Evolutionary conservation across 2,113 vertebrate genomes (phyloP), one percentile per base, ranked within the genome.

Genomic region (Myiopsitta monachus): DNA sequence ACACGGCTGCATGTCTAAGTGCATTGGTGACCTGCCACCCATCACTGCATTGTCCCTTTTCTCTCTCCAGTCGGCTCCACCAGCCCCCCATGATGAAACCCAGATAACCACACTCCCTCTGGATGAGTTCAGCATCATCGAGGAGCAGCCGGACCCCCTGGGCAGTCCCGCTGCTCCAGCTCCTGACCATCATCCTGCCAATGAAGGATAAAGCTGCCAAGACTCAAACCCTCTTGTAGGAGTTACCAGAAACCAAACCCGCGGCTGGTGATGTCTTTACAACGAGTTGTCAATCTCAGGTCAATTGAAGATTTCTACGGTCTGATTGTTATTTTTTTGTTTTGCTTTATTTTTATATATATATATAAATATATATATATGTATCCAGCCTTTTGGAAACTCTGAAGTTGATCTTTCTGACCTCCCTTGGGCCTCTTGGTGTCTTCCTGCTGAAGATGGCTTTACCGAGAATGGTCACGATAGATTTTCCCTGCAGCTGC

Each of bases 281-380:
- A 83, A 68, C 90, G 97, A 97, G 96, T 98, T 96, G 92, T 98
- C 97, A 92, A 98, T 98, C 99, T 99, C 99, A 99, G 99, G 99
- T 99, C 98, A 97, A 98, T 98, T 96, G 98, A 97, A 96, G 97
- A 97, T 98, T 98, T 98, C 92, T 97, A 94, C 51, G 13, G 84
- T 96, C 92, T 72, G 78, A 93, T 97, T 97, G 97, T 98, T 97
- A 97, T 97, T 97, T 96, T 97, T 96, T 96, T 92, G 97, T 97
- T 98, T 96, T 95, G 97, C 97, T 98, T 98, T 95, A 95, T 96
- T 97, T 96, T 89, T 94, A n/a, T 95, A 90, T 96, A 88, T 95
- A 94, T 92, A 96, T 94, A 92, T 52, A 94, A 33, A 92, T 62
- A 95, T 43, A 93, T 77, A 85, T 87, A 74, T 94, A 75, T 91